Evolutionary conservation across 2,113 vertebrate genomes (phyloP), one percentile per base, ranked within the genome.

Genomic region (Vanacampus margaritifer): DNA sequence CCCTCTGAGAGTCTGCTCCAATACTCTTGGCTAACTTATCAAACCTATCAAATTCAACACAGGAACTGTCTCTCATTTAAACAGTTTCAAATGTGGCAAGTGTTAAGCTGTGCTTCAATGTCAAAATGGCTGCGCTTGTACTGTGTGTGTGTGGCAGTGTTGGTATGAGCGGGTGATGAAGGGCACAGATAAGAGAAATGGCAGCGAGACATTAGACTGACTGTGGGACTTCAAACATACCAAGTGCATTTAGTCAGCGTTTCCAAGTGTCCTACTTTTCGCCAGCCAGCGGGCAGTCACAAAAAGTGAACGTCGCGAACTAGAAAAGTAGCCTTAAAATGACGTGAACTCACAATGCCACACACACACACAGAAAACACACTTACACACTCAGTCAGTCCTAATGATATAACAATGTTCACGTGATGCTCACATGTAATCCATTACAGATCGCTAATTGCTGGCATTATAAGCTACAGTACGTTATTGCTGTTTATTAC

Each of bases 211-310:
- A 79, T 77, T 86, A 79, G 82, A 85, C 70, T 63, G 62, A 78
- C 68, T 76, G 39, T 77, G 78, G 83, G 75, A 76, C 80, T 82
- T 89, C 24, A 77, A 75, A 90, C 90, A 91, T 89, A 86, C 90
- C 84, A 79, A 82, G 79, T 89, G 71, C 76, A 73, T 79, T 86
- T 75, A 77, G 88, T 91, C 91, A 91, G 79, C 82, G 84, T 91
- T 91, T 92, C 90, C 86, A 71, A 83, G 80, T 81, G 88, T 53
- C 88, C 86, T 89, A 89, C 85, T 89, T 91, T 84, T 80, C 73
- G 72, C 65, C 78, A 86, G 78, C 3, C 69, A 83, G 79, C 1
- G 74, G 82, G 74, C 83, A 78, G 87, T 92, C 91, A 90, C 82
- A 73, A 87, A 90, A 87, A 59, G 46, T 67, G 46, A 54, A 68